These are phyloP conservation scores for Zophobas morio DNA, from an alignment of 1,140 invertebrate genomes.

Conservation along the genomic window DNA sequence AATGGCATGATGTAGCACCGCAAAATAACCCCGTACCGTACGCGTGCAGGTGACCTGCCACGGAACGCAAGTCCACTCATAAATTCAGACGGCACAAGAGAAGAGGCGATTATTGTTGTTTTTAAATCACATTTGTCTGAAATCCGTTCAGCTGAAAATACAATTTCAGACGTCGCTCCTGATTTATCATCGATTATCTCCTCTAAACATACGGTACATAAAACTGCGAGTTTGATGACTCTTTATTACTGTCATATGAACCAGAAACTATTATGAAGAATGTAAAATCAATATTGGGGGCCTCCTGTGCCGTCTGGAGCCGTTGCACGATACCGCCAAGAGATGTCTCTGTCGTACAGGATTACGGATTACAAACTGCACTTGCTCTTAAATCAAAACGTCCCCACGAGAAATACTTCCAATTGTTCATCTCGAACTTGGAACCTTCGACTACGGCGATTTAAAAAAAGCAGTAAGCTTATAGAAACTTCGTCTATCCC, in stretches of 20 bases:
- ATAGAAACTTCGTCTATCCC: too few species aligned
- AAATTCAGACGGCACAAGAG: not conserved
- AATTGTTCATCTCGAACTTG: not conserved
- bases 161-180: slow-evolving; percentile 23
- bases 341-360: slow-evolving; percentile 21
- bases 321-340: slow-evolving; percentile 8
- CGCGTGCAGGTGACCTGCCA: not conserved
- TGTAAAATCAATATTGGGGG: slow-evolving; percentile 31
- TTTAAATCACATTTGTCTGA: slow-evolving; percentile 4
- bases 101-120: not conserved
- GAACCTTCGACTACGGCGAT: not conserved
- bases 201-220: slow-evolving; percentile 34
- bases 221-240: slow-evolving; percentile 38
- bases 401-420: not conserved
- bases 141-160: slow-evolving; percentile 13
- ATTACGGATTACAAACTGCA: slow-evolving; percentile 8
- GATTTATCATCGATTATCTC: slow-evolving; percentile 39
- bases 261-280: slow-evolving; percentile 42
- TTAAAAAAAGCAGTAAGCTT: too few species aligned
- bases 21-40: not conserved
- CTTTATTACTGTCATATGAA: slow-evolving; percentile 42
- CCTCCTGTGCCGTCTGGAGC: not conserved
- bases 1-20: slow-evolving; percentile 11
- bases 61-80: not conserved
- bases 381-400: slow-evolving; percentile 7